These are phyloP conservation scores for Thamnophis sirtalis DNA, from an alignment of 2,113 vertebrate genomes.

Conservation along the genomic window DNA sequence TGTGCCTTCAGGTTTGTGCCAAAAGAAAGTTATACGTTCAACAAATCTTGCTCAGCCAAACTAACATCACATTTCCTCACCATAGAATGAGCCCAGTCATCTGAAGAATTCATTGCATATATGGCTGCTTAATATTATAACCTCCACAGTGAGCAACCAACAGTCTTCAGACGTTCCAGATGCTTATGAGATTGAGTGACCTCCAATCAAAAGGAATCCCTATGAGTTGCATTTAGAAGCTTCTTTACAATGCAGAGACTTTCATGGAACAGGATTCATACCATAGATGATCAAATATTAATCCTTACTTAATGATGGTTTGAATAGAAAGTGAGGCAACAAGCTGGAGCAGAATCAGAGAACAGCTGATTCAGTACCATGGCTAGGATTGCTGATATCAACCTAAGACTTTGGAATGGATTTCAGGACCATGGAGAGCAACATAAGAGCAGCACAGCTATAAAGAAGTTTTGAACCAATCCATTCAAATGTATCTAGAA, in stretches of 20 bases:
- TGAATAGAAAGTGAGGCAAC: neutral
- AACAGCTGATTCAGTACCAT: neutral
- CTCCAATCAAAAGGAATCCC: neutral
- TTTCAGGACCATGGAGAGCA: neutral
- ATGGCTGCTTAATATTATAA: neutral
- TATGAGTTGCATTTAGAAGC: neutral
- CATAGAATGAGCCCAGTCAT: neutral
- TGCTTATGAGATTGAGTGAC: neutral
- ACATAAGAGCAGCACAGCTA: neutral
- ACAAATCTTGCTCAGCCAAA: neutral
- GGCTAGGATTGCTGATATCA: neutral
- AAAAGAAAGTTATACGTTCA: neutral
- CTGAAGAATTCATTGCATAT: neutral
- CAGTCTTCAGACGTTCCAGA: neutral
- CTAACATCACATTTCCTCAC: neutral
- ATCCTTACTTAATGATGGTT: neutral
- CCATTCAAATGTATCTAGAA: neutral
- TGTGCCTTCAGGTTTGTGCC: neutral
- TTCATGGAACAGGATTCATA: neutral
- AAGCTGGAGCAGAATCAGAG: neutral
- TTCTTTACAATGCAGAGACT: neutral
- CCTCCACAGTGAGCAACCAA: neutral
- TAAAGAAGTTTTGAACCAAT: neutral
- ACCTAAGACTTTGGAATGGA: neutral
- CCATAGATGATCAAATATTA: neutral